These are phyloP conservation scores for Bimastos eiseni DNA, from an alignment of 2,888 invertebrate species.

Conservation along the genomic window DNA sequence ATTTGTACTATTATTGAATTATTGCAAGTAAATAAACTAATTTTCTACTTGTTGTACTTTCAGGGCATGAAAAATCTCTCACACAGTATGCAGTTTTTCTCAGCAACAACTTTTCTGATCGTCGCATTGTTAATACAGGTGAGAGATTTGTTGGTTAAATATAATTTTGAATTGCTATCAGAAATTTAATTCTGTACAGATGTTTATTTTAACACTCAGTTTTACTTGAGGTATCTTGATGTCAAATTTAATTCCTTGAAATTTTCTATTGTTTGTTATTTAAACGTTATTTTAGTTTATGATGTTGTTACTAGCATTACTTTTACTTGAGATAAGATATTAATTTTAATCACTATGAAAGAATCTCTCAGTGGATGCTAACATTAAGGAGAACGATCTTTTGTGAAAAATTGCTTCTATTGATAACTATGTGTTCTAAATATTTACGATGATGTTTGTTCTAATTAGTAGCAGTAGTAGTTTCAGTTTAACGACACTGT, in stretches of 20 bases:
- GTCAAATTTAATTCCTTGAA: no score
- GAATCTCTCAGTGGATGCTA: neutral
- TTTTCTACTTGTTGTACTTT: neutral
- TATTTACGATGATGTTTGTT: no score
- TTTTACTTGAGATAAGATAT: no score
- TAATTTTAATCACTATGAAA: neutral
- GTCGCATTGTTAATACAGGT: conserved; percentile 70
- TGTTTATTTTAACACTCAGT: no score
- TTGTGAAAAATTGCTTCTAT: no score
- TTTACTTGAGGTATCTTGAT: no score
- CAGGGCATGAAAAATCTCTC: conserved; percentile 13
- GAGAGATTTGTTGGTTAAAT: conserved; percentile 35
- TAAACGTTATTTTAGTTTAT: neutral
- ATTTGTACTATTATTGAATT: neutral
- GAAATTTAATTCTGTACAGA: no score
- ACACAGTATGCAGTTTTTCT: conserved; percentile 71
- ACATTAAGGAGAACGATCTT: neutral
- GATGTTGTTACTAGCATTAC: neutral
- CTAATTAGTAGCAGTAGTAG: no score
- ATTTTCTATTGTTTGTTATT: neutral
- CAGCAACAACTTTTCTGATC: conserved; percentile 76
- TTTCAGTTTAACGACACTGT: no score
- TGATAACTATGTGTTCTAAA: no score
- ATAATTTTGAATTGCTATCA: no score
- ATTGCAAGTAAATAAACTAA: neutral